Base-by-base conservation (phyloP, 2,797 vertebrate genomes). In the Molossus alvarezi region DNA sequence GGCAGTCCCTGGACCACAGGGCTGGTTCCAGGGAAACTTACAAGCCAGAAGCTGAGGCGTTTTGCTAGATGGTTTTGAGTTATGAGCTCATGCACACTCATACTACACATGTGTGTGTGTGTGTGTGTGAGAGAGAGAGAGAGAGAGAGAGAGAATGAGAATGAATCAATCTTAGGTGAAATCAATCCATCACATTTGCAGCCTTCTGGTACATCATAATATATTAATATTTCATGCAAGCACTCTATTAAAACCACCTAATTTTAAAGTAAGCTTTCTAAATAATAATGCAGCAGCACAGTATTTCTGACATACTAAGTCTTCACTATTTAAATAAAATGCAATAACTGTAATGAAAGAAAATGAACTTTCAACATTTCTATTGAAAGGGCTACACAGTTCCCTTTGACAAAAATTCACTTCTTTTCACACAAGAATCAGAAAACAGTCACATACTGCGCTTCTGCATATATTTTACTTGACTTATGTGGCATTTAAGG, bases 251-350 rank as follows among this genome's bases (percentile, higher is more conserved):
- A 80, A 9, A 71, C 17, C 20, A 4, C 20, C 60, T 86, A 27
- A 86, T 53, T 91, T 91, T 80, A 14, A 90, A 93, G 29, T 72
- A 71, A 92, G 86, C 8, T 64, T 95, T 60, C 27, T 21, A 87
- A 37, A 58, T 27, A 69, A 93, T n/a, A 77, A 18, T 21, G 57
- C 21, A 17, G 82, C 0, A 41, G n/a, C 37, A 25, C 13, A 53
- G 23, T 62, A 60, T 25, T 79, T 88, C 25, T 41, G 57, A 58
- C 12, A 55, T 25, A 55, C 3, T 69, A 79, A 81, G 9, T 41
- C 25, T 95, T 88, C 77, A 15, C 60, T 83, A 76, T 58, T 60
- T 77, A 60, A 85, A 69, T 58, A 58, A 84, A 94, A 69, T 12
- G n/a, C 4, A 60, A 10, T 27, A 69, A 75, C 57, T 82, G 62